Conservation (phyloP, 1,140 invertebrate species). For the Mizuhopecten yessoensis region DNA sequence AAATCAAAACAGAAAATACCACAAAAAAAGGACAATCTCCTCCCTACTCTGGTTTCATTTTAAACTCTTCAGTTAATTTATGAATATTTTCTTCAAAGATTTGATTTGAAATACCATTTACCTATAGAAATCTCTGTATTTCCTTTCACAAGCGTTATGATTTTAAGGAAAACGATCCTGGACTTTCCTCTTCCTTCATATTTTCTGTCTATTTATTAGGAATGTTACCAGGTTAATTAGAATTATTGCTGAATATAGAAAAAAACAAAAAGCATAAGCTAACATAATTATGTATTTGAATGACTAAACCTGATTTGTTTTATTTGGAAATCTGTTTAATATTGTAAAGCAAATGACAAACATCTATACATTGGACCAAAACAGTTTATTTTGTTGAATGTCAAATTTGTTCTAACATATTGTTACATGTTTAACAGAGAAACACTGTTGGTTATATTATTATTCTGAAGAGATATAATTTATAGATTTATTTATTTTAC, state of each 20-base stretch:
- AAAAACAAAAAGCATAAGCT: background rate
- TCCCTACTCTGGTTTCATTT: too few relatives aligned
- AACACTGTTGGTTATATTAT: constrained; percentile 29
- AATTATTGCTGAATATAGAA: background rate
- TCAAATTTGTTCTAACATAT: background rate
- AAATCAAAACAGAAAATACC: constrained; percentile 45
- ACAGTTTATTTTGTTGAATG: background rate
- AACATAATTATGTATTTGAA: background rate
- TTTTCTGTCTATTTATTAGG: constrained; percentile 16
- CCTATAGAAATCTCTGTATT: background rate
- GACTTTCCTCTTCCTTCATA: constrained; percentile 25
- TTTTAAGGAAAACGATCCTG: constrained; percentile 13
- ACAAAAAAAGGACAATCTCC: constrained; percentile 5
- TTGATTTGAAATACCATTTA: background rate
- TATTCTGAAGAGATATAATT: constrained; percentile 19
- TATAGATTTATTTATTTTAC: constrained; percentile 36
- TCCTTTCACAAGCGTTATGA: background rate
- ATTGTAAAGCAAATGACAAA: background rate
- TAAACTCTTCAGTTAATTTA: background rate
- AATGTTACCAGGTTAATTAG: constrained; percentile 11
- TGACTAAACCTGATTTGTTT: background rate
- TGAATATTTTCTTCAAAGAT: background rate
- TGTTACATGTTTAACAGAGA: background rate
- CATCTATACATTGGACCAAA: background rate
- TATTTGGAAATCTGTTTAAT: background rate